These are phyloP conservation scores for Stercorarius parasiticus DNA, from an alignment of 2,113 vertebrate species.

Conservation along the genomic window DNA sequence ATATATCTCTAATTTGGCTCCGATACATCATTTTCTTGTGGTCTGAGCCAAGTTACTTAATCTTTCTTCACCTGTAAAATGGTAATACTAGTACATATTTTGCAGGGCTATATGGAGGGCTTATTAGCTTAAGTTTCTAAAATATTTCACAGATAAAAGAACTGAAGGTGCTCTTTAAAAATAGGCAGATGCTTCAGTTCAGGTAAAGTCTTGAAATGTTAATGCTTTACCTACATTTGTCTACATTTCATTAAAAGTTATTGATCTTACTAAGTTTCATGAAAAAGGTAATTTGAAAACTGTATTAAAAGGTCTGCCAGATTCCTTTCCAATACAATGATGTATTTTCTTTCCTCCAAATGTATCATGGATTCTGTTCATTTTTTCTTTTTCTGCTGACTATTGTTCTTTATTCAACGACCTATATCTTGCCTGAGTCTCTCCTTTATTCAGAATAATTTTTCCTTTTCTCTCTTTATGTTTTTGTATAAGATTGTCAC, in stretches of 20 bases:
- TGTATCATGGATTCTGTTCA: rapidly evolving
- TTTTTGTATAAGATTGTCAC: not conserved
- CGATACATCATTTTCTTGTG: not conserved
- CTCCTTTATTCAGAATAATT: not conserved
- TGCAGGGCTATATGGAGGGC: not conserved
- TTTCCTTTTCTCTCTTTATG: not conserved
- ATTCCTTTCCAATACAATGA: not conserved
- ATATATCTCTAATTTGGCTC: not conserved
- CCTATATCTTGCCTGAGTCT: not conserved
- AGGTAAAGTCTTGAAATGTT: not conserved
- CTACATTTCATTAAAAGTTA: not conserved
- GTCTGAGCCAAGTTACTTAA: not conserved
- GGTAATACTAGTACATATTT: not conserved
- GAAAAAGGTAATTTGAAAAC: not conserved
- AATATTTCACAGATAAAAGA: not conserved
- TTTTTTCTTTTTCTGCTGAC: not conserved
- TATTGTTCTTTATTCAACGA: not conserved
- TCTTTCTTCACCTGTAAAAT: not conserved
- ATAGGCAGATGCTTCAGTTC: not conserved
- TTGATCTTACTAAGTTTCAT: not conserved
- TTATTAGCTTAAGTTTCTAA: not conserved
- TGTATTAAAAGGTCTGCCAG: not conserved
- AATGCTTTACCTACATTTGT: not conserved
- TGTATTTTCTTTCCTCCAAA: not conserved
- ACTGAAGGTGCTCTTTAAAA: not conserved